These are phyloP conservation scores for Rousettus madagascariensis DNA, from an alignment of 2,797 vertebrate species.

Conservation along the genomic window DNA sequence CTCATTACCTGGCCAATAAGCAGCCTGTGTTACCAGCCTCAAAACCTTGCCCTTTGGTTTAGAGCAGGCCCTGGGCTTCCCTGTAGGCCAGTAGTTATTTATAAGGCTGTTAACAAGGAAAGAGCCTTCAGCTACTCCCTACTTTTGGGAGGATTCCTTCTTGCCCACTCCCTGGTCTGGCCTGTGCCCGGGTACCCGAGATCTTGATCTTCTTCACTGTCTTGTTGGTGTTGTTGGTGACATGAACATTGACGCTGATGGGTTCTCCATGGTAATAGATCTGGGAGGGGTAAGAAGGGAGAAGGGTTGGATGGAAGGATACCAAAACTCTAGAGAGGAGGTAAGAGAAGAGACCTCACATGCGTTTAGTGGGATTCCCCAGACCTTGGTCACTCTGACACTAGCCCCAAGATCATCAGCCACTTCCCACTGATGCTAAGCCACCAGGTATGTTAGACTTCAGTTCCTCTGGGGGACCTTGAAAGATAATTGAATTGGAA, in stretches of 20 bases:
- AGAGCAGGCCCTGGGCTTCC: not conserved
- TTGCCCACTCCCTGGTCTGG: fast-evolving
- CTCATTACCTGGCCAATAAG: not conserved
- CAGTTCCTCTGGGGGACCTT: not conserved
- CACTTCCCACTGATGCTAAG: not conserved
- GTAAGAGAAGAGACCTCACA: not conserved
- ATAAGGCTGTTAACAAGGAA: not conserved
- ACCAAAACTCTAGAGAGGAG: not conserved
- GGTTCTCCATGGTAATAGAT: slow-evolving; percentile 98
- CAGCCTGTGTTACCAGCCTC: not conserved
- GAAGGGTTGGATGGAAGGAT: fast-evolving
- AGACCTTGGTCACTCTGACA: not conserved
- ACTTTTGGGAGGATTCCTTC: not conserved
- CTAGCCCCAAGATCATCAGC: not conserved
- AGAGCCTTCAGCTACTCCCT: not conserved
- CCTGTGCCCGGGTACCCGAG: slow-evolving; percentile 86
- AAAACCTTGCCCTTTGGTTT: not conserved
- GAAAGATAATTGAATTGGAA: not conserved
- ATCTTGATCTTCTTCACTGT: slow-evolving; percentile 98
- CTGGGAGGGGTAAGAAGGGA: slow-evolving; percentile 77
- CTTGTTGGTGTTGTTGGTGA: slow-evolving; percentile 99
- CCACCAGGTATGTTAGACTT: not conserved
- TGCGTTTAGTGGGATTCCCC: not conserved
- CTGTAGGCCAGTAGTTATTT: not conserved
- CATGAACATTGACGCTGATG: slow-evolving; percentile 96